Evolutionary conservation across 2,888 invertebrate genomes (phyloP).

Genomic region (Caenorhabditis wallacei): DNA sequence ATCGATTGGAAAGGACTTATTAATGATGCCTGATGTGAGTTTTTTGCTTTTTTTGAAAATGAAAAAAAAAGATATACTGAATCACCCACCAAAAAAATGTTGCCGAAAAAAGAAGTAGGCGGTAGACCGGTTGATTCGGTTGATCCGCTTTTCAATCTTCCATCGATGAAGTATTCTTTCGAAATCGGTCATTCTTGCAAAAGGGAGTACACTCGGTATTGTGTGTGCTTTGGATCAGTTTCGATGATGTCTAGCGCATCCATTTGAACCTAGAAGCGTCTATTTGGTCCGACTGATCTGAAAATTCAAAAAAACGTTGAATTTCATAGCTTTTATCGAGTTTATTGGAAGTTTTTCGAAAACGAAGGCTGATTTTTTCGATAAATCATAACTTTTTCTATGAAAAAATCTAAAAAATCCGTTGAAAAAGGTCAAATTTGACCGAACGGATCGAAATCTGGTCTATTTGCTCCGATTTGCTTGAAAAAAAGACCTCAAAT

Average conservation of each 20-base stretch:
- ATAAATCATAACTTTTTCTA: too few relatives aligned
- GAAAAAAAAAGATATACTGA: not conserved
- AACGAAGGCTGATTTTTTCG: too few relatives aligned
- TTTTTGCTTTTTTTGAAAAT: conserved; percentile 17
- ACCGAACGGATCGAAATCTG: too few relatives aligned
- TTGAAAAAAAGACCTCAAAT: too few relatives aligned
- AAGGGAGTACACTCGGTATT: not conserved
- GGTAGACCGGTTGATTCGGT: conserved; percentile 47
- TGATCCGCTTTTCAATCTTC: conserved; percentile 13
- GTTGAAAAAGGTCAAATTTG: too few relatives aligned
- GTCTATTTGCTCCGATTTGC: too few relatives aligned
- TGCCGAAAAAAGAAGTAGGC: not conserved
- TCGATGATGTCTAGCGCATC: not conserved
- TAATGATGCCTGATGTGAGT: conserved; percentile 58
- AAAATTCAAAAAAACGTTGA: too few relatives aligned
- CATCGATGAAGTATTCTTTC: conserved; percentile 29
- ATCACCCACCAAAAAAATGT: conserved; percentile 10
- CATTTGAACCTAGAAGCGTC: too few relatives aligned
- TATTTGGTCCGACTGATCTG: too few relatives aligned
- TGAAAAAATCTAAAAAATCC: too few relatives aligned
- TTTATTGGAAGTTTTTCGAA: too few relatives aligned
- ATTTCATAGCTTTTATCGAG: too few relatives aligned
- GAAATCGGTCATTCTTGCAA: not conserved
- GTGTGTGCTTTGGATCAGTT: not conserved
- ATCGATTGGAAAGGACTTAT: not conserved